Base-by-base conservation (phyloP, 2,888 invertebrate genomes). In the Dryadula phaetusa region DNA sequence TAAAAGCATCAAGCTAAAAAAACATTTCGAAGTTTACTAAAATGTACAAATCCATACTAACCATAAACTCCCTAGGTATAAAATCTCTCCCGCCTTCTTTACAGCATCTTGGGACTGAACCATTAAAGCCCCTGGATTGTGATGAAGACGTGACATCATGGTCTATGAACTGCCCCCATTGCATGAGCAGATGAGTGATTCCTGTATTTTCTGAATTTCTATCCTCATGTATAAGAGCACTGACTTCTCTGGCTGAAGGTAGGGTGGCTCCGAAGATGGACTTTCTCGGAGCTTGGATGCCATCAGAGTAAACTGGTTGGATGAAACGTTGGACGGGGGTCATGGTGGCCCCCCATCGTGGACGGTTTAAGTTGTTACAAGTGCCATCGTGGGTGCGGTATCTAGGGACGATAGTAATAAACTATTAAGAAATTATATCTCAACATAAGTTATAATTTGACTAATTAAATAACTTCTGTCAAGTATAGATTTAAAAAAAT, bases 131-230 rank as follows among this genome's bases (percentile, higher is more conserved):
- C 75, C 95, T 92, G 0, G 96, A 95, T 77, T 96, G 96, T 0
- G 95, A 96, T 4, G 96, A 95, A 0, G 96, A 95, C 46, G 96
- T 97, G 72, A 98, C 88, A 81, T 98, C 98, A 78, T 98, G 98
- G 81, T 98, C 98, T 67, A 98, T 80, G 75, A 98, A 95, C 86
- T 98, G 98, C 0, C 98, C 98, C 97, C 98, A 98, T 82, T 98
- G 98, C 94, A 97, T 97, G 68, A 97, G 93, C 94, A 97, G 95
- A 74, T 96, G 95, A 0, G 97, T 97, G 8, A 97, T 93, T 0
- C 94, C 93, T 0, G 94, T 93, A 6, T 95, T 93, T 72, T 95
- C 96, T 0, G 93, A 93, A 75, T 95, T 94, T 71, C 93, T 93
- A 75, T 94, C 92, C 70, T 92, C 89, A 74, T 95, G 95, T 37